Percentiles rank a stretch among this genome's conserved stretches.
phyloP scores from a whole-genome alignment of 2,797 vertebrate genomes.

The Sebastes minor region DNA sequence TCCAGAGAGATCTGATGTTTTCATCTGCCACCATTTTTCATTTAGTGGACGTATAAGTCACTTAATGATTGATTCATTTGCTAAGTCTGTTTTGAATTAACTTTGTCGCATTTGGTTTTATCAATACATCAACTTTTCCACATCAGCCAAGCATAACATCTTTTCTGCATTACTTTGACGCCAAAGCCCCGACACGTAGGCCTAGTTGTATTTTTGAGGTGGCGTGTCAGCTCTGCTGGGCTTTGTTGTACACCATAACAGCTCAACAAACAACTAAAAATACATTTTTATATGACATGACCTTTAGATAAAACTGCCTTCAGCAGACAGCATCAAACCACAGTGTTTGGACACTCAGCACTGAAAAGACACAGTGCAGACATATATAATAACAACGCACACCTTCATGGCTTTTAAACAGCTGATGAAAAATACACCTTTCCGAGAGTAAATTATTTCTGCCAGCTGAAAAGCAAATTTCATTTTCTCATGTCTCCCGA shows the following conservation, averaged over 20 bases:
- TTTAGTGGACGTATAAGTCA: background rate
- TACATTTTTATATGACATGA: conserved; percentile 8
- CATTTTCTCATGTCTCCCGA: conserved; percentile 77
- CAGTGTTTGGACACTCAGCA: background rate
- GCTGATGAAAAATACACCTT: conserved; percentile 63
- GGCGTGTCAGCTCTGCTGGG: background rate
- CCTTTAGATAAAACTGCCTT: conserved; percentile 4
- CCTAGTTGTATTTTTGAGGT: background rate
- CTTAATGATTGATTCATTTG: background rate
- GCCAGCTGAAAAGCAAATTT: conserved; percentile 72
- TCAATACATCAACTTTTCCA: background rate
- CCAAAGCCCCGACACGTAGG: too few relatives aligned
- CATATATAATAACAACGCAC: conserved; percentile 10
- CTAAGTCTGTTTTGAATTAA: background rate
- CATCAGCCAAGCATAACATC: background rate
- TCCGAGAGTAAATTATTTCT: conserved; percentile 74
- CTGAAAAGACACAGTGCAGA: background rate
- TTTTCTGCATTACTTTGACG: background rate
- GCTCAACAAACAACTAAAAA: background rate
- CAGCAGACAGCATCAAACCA: conserved; percentile 6
- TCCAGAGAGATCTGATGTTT: background rate
- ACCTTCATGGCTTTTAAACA: conserved; percentile 51
- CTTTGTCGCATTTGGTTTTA: background rate
- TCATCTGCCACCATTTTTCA: background rate
- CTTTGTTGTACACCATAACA: background rate